Conservation (phyloP, 2,113 vertebrate species). For the Semicossyphus pulcher region DNA sequence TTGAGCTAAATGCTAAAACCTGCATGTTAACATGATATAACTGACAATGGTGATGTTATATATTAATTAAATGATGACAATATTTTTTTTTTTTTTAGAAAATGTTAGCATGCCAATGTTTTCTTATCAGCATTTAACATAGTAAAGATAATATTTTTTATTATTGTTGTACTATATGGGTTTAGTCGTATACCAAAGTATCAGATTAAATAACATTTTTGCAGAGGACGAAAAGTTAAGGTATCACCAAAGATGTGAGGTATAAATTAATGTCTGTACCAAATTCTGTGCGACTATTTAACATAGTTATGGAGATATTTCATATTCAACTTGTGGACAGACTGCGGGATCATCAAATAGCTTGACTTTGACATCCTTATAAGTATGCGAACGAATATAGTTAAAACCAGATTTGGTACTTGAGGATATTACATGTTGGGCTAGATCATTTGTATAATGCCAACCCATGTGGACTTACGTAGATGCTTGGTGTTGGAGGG, state of each 20-base stretch:
- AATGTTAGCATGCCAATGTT: no score
- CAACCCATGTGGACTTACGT: conserved; percentile 81
- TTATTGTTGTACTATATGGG: no score
- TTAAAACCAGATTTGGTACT: background rate
- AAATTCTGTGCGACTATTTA: no score
- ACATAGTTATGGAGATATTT: background rate
- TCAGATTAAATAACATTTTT: background rate
- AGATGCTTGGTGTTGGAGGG: conserved; percentile 94
- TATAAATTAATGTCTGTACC: background rate
- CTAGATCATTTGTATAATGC: background rate
- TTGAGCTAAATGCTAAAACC: no score
- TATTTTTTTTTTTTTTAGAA: no score
- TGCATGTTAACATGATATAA: no score
- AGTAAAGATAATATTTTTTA: background rate
- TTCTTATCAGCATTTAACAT: background rate
- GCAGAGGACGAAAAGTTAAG: background rate
- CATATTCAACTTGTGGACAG: no score
- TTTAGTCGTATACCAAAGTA: background rate
- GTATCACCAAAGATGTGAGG: background rate
- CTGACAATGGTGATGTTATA: no score
- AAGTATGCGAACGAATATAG: background rate
- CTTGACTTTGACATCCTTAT: background rate
- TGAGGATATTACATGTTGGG: background rate
- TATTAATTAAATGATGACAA: no score
- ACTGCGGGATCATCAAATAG: background rate